Evolutionary conservation across 2,113 vertebrate species (phyloP).

Genomic region (Cyanoramphus novaezelandiae): DNA sequence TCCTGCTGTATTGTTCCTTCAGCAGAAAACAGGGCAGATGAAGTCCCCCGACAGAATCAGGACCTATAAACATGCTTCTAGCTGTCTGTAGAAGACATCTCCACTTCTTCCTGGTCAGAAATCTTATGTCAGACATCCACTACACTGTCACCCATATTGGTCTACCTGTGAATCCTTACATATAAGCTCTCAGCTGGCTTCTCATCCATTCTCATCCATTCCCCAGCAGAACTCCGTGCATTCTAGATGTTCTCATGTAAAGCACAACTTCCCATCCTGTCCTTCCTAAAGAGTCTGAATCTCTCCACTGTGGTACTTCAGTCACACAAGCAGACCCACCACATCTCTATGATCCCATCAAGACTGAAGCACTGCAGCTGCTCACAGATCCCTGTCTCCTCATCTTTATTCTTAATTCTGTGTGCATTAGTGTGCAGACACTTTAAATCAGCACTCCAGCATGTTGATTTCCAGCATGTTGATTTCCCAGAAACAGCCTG

Average conservation of each 20-base stretch:
- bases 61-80: not conserved
- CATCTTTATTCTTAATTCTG: not conserved
- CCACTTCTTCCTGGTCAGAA: not conserved
- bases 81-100: not conserved
- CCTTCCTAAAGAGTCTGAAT: not conserved
- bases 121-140: not conserved
- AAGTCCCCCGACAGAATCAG: not conserved
- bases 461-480: not conserved
- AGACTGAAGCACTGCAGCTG: not conserved
- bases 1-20: not conserved
- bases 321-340: not conserved
- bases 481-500: not conserved
- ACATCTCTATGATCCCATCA: not conserved
- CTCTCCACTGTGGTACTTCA: not conserved
- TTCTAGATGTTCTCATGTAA: not conserved
- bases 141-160: not conserved
- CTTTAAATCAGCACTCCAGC: not conserved
- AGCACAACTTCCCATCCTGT: not conserved
- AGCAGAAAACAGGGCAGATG: not conserved
- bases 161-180: not conserved
- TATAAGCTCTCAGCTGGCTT: not conserved
- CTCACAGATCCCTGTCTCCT: not conserved
- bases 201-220: not conserved
- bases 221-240: not conserved
- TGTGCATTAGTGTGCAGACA: not conserved